Evolutionary conservation across 2,888 invertebrate species (phyloP).

Genomic region (Drosophila lacicola): DNA sequence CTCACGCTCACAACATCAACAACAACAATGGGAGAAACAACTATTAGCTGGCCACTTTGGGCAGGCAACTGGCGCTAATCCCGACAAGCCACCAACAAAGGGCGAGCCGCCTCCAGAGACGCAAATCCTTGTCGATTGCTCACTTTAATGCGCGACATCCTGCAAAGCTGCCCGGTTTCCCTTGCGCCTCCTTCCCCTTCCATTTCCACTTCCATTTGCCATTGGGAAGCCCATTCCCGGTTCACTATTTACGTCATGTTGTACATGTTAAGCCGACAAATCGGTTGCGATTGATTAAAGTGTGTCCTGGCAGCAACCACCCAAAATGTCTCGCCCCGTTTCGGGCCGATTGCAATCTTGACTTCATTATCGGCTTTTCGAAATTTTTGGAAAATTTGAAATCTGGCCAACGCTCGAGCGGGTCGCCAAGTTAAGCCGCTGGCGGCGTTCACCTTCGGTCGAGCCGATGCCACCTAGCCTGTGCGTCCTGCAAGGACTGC

Average conservation of each 20-base stretch:
- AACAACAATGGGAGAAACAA: slow-evolving; percentile 27
- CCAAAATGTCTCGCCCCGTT: slow-evolving; percentile 10
- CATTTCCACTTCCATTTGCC: slow-evolving; percentile 11
- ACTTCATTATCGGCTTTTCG: slow-evolving; percentile 72
- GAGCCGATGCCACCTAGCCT: slow-evolving; percentile 21
- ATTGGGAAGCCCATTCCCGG: slow-evolving; percentile 6
- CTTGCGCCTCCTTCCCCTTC: neutral
- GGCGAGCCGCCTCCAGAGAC: slow-evolving; percentile 38
- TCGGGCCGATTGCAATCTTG: slow-evolving; percentile 64
- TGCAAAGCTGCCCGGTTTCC: slow-evolving; percentile 32
- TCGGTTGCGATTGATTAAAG: slow-evolving; percentile 84
- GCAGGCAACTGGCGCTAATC: slow-evolving; percentile 70
- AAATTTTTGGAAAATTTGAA: slow-evolving; percentile 45
- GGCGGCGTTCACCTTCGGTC: slow-evolving; percentile 66
- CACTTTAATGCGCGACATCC: slow-evolving; percentile 71
- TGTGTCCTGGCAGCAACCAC: slow-evolving; percentile 57
- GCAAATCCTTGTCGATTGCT: slow-evolving; percentile 76
- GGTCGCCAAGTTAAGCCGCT: slow-evolving; percentile 68
- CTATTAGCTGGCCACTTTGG: slow-evolving; percentile 73
- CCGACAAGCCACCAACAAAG: slow-evolving; percentile 51
- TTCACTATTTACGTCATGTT: slow-evolving; percentile 76
- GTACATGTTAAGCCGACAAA: slow-evolving; percentile 84
- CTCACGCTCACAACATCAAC: slow-evolving; percentile 55
- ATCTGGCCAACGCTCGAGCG: slow-evolving; percentile 43
- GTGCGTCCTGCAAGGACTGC: slow-evolving; percentile 42